Evolutionary conservation across 1,140 invertebrate species (phyloP).

Genomic region (Ephestia elutella): DNA sequence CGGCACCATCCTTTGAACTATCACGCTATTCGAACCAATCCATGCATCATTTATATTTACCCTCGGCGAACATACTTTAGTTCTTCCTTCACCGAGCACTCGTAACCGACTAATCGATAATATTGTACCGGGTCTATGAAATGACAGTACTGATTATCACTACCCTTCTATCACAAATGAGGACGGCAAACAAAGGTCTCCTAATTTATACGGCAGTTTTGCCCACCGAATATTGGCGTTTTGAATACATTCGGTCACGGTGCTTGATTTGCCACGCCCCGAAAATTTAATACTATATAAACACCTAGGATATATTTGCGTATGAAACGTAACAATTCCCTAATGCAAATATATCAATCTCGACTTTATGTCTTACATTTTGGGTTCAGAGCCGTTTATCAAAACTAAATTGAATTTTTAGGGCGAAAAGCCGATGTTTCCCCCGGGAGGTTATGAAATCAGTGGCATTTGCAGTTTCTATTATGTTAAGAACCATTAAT

Average conservation of each 20-base stretch:
- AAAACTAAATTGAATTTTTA: slow-evolving; percentile 41
- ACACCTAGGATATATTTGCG: slow-evolving; percentile 50
- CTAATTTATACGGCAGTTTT: slow-evolving; percentile 68
- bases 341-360: slow-evolving; percentile 17
- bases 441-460: slow-evolving; percentile 74
- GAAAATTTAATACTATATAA: slow-evolving; percentile 71
- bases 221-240: slow-evolving; percentile 62
- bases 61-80: slow-evolving; percentile 70
- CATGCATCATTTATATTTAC: slow-evolving; percentile 73
- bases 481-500: slow-evolving; percentile 73
- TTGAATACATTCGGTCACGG: slow-evolving; percentile 72
- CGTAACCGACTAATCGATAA: slow-evolving; percentile 63
- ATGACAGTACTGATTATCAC: slow-evolving; percentile 31
- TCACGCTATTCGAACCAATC: slow-evolving; percentile 58
- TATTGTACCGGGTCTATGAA: slow-evolving; percentile 25
- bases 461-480: slow-evolving; percentile 75
- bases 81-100: slow-evolving; percentile 56
- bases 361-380: slow-evolving; percentile 18
- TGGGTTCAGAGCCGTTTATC: slow-evolving; percentile 25
- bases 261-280: slow-evolving; percentile 71
- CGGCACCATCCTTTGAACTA: slow-evolving; percentile 66
- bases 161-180: slow-evolving; percentile 47
- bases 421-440: slow-evolving; percentile 68
- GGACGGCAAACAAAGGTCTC: slow-evolving; percentile 48
- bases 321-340: slow-evolving; percentile 36